Evolutionary conservation across 2,888 invertebrate genomes (phyloP), one percentile per base, ranked within the genome.

Genomic region (Athalia rosae): DNA sequence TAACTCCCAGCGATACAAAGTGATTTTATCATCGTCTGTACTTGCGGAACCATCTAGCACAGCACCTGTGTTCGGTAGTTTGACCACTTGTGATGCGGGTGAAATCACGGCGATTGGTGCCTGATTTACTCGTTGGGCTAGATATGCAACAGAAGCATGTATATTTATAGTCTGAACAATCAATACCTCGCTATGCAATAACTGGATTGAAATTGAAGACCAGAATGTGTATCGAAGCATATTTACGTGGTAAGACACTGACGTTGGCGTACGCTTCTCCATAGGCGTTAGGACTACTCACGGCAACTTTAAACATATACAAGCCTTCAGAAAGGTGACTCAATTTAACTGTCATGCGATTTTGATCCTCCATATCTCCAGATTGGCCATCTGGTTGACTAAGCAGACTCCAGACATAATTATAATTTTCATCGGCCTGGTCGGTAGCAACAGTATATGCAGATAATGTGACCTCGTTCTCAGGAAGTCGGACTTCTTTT

Each of bases 1-100:
- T 50, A 97, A 91, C 89, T 98, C 98, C 98, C 98, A 99, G 87
- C 96, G 96, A 94, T 96, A 98, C 0, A 94, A 94, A 82, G 95
- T 93, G 80, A 98, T 96, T 79, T 94, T 94, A 86, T 96, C 96
- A 86, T 98, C 98, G 83, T 96, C 95, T 87, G 92, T 93, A 84
- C 96, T 96, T 0, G 95, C 89, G 1, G 93, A 93, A 61, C 94
- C 98, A 89, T 98, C 98, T 47, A 99, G 92, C 47, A 98, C 96
- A 0, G 97, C 97, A 62, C 95, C 95, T 0, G 95, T 95, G 83
- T 97, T 98, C 0, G 98, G 98, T 81, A 97, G 91, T 84, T 97
- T 96, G 6, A 99, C 96, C 7, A 95, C 95, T 90, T 97, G 97
- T 56, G 94, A 92, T 3, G 94, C 92, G 0, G 98, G 98, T 3